Percentiles rank a stretch among this genome's conserved stretches.
Conservation (phyloP, 1,140 invertebrate genomes). For the Agrypnia vestita region DNA sequence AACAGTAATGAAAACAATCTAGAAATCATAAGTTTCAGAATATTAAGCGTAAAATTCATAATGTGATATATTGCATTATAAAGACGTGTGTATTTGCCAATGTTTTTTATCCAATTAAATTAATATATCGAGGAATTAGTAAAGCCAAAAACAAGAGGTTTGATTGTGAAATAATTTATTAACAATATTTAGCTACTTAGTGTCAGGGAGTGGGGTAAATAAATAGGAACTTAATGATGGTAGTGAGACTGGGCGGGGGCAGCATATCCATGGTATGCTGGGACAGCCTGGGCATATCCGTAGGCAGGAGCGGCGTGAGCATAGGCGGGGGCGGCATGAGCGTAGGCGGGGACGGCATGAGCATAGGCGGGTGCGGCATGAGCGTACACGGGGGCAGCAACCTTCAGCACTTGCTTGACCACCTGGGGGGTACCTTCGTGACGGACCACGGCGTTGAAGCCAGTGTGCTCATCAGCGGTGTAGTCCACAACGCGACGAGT, state of each 20-base stretch:
- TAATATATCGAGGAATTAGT: no score
- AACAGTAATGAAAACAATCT: no score
- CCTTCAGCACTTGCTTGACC: constrained; percentile 61
- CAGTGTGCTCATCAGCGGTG: constrained; percentile 81
- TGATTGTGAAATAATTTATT: constrained; percentile 48
- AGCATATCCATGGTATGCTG: constrained; percentile 37
- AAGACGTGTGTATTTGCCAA: no score
- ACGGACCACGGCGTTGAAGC: constrained; percentile 81
- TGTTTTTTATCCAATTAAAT: no score
- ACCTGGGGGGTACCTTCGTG: constrained; percentile 70
- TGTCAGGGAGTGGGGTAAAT: neutral
- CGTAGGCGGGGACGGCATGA: no score
- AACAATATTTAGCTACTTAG: constrained; percentile 42
- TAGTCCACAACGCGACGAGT: constrained; percentile 82
- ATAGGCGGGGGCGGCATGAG: constrained; percentile 43
- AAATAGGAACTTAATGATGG: constrained; percentile 55
- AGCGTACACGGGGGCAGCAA: constrained; percentile 52
- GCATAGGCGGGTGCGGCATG: no score
- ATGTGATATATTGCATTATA: no score
- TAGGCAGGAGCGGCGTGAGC: constrained; percentile 64
- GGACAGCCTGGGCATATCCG: constrained; percentile 30
- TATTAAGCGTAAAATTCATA: no score
- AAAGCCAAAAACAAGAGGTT: no score
- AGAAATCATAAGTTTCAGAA: no score
- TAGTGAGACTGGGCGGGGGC: constrained; percentile 53